Base-by-base conservation (phyloP, 2,113 vertebrate genomes). In the Silurus glanis region DNA sequence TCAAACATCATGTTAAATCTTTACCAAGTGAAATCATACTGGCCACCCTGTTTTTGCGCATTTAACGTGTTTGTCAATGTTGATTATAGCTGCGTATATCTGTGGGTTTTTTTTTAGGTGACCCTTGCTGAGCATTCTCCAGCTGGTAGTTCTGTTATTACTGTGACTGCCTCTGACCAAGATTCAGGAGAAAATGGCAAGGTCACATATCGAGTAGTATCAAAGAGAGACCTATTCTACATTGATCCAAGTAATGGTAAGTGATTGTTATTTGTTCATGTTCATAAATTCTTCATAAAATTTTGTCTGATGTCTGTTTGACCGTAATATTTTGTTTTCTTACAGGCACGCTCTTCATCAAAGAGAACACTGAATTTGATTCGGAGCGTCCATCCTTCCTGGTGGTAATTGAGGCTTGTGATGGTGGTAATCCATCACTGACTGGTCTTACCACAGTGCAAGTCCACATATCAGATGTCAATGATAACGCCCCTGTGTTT, bases 111-210 rank as follows among this genome's bases (percentile, higher is more conserved):
- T 62, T 69, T 64, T 9, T 89, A 99, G 98, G 97, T 97, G 72
- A 94, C 90, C 0, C 75, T 99, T 85, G 93, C 96, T 0, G 98
- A 99, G 91, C 95, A 98, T 91, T 97, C 95, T 0, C 94, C 95
- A 0, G 94, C 96, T 2, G 97, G 97, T 89, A 98, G 95, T 62
- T 84, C 91, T 76, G 94, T 99, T 58, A 92, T 99, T 89, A 98
- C 96, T 0, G 92, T 99, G 87, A 97, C 96, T 0, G 98, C 97
- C 7, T 97, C 96, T 0, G 98, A 99, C 92, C 93, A 91, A 0
- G 98, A 99, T 92, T 96, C 96, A 0, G 97, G 97, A 9, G 95
- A 96, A 87, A 99, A 99, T 0, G 98, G 97, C 82, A 96, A 95
- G 74, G 83, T 99, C 91, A 95, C 95, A 78, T 99, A 99, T 91